These are phyloP conservation scores for Peromyscus polionotus DNA, from an alignment of 2,113 vertebrate genomes.

Conservation along the genomic window DNA sequence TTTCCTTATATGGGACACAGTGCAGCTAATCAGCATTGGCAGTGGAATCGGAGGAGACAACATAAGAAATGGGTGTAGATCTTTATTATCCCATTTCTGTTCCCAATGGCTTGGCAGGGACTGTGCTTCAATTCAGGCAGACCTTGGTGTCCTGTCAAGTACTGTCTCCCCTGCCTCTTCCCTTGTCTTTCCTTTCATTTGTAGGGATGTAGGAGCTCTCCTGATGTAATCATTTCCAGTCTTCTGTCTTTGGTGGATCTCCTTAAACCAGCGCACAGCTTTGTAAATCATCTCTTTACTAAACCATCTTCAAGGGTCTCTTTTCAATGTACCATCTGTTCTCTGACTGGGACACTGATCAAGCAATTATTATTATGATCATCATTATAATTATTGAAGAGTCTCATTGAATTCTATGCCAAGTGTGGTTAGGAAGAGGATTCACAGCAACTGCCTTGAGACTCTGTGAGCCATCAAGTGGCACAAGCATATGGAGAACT, in stretches of 20 bases:
- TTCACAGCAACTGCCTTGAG: constrained; percentile 8
- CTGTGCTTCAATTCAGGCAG: background rate
- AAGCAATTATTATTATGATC: constrained; percentile 19
- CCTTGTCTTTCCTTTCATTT: background rate
- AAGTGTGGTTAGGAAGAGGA: constrained; percentile 34
- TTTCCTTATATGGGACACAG: background rate
- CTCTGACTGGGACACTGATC: background rate
- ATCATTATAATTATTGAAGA: constrained; percentile 50
- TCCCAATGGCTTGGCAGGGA: background rate
- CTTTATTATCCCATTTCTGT: background rate
- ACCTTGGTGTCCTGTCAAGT: background rate
- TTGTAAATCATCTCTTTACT: constrained; percentile 25
- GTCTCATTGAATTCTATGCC: background rate
- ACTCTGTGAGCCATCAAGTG: background rate
- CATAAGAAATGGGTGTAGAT: background rate
- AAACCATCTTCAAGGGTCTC: background rate
- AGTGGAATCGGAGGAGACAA: background rate
- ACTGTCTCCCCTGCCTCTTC: accelerated
- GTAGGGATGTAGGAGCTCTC: background rate
- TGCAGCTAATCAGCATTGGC: background rate
- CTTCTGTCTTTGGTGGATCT: background rate
- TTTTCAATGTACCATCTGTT: constrained; percentile 44
- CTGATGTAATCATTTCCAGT: background rate
- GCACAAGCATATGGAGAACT: background rate
- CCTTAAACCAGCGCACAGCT: background rate